A percentile compares a stretch with the other conserved stretches of the same genome.
phyloP scores from a whole-genome alignment of 37 sponge, comb jelly and placozoan species.

The Halisarca cf. caerulea region DNA sequence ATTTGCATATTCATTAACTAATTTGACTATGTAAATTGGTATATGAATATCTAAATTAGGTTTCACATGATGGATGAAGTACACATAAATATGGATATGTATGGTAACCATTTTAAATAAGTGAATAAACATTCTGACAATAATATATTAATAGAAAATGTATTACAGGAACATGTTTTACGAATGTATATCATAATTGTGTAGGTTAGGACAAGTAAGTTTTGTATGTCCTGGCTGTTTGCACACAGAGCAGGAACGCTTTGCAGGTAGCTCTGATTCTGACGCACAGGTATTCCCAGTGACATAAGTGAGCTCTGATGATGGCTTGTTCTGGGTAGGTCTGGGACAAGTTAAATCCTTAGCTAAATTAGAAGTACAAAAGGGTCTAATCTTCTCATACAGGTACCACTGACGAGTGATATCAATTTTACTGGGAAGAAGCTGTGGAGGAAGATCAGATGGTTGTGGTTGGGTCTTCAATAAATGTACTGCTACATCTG shows the following conservation, averaged over 20 bases:
- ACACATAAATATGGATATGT: no score
- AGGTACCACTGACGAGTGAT: neutral
- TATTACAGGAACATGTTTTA: neutral
- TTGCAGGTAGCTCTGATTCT: neutral
- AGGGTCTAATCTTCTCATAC: conserved; percentile 20
- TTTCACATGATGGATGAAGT: no score
- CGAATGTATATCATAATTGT: neutral
- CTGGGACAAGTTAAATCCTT: conserved; percentile 1
- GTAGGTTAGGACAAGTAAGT: neutral
- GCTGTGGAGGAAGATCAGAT: neutral
- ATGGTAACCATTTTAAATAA: no score
- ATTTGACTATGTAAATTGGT: neutral
- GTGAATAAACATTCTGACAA: no score
- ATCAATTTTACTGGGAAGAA: neutral
- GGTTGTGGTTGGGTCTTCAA: neutral
- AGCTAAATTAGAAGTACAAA: neutral
- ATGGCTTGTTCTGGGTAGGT: neutral
- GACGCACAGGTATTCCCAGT: neutral
- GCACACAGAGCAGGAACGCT: conserved; percentile 27
- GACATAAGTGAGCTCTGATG: neutral
- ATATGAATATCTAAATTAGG: no score
- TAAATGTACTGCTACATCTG: neutral
- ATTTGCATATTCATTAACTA: neutral
- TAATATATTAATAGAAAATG: neutral
- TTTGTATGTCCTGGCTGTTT: neutral